A percentile compares a stretch with the other conserved stretches of the same genome.
Evolutionary conservation across 2,113 vertebrate genomes (phyloP).

Genomic region (Gnathonemus longibarbis): DNA sequence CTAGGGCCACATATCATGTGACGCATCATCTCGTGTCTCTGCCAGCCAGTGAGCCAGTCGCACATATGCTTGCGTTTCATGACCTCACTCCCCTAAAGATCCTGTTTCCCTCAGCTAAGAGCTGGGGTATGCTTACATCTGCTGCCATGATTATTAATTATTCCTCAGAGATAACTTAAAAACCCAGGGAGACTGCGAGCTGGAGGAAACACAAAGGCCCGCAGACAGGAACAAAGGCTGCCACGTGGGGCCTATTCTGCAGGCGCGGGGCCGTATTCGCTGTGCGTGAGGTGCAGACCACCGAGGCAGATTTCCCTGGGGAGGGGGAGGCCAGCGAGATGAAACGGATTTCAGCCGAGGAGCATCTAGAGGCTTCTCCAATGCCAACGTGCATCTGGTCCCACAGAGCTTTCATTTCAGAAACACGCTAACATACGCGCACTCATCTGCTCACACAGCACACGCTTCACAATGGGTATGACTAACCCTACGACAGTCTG

Average conservation of each 20-base stretch:
- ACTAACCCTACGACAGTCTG: background rate
- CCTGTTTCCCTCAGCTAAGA: conserved; percentile 46
- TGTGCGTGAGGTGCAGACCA: conserved; percentile 53
- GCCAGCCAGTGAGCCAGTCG: conserved; percentile 37
- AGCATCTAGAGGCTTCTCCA: conserved; percentile 19
- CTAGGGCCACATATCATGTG: conserved; percentile 29
- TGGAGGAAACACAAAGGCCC: background rate
- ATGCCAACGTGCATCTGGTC: conserved; percentile 6
- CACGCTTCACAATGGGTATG: background rate
- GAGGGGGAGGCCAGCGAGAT: conserved; percentile 51
- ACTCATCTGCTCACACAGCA: background rate
- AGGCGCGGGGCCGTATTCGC: background rate
- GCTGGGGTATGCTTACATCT: conserved; percentile 45
- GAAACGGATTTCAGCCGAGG: conserved; percentile 54
- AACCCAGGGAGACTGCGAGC: background rate
- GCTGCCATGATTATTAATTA: conserved; percentile 54
- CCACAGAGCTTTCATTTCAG: background rate
- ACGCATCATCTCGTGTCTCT: conserved; percentile 45
- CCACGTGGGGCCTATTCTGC: background rate
- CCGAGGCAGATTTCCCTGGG: conserved; percentile 60
- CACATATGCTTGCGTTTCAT: conserved; percentile 36
- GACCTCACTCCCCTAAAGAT: conserved; percentile 42
- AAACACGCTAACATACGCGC: background rate
- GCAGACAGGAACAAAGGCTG: background rate
- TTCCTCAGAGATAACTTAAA: conserved; percentile 44